Conservation (phyloP, 2,888 invertebrate species). For the Xestobium rufovillosum region DNA sequence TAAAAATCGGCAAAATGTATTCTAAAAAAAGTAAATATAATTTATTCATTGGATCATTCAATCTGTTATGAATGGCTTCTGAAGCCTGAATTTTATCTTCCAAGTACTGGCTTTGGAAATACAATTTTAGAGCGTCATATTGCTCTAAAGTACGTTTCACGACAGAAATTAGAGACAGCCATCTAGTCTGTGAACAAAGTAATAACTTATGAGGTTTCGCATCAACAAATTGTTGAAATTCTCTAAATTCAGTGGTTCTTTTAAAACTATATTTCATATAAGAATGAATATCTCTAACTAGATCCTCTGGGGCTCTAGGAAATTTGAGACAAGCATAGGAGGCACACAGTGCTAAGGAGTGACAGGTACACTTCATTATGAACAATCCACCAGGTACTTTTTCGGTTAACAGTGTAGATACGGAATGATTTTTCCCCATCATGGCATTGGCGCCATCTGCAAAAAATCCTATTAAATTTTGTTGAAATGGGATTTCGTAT, state of each 20-base stretch:
- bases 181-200: slow-evolving; percentile 25
- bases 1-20: slow-evolving; percentile 14
- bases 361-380: slow-evolving; percentile 34
- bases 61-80: slow-evolving; percentile 9
- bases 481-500: slow-evolving; percentile 27
- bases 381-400: slow-evolving; percentile 32
- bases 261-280: slow-evolving; percentile 28
- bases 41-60: slow-evolving; percentile 8
- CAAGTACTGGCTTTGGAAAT: slow-evolving; percentile 18
- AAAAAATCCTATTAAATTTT: slow-evolving; percentile 33
- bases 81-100: slow-evolving; percentile 10
- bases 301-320: slow-evolving; percentile 28
- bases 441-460: slow-evolving; percentile 36
- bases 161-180: slow-evolving; percentile 22
- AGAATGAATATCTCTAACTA: slow-evolving; percentile 23
- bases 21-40: slow-evolving; percentile 11
- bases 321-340: slow-evolving; percentile 32
- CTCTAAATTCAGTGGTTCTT: slow-evolving; percentile 22
- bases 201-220: slow-evolving; percentile 27
- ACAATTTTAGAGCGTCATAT: slow-evolving; percentile 22
- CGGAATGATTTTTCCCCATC: slow-evolving; percentile 31
- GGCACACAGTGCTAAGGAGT: slow-evolving; percentile 32
- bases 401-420: slow-evolving; percentile 27
- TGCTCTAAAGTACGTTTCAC: slow-evolving; percentile 23
- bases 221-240: slow-evolving; percentile 26